Evolutionary conservation across 1,140 invertebrate species (phyloP).

Genomic region (Megathymus violae): DNA sequence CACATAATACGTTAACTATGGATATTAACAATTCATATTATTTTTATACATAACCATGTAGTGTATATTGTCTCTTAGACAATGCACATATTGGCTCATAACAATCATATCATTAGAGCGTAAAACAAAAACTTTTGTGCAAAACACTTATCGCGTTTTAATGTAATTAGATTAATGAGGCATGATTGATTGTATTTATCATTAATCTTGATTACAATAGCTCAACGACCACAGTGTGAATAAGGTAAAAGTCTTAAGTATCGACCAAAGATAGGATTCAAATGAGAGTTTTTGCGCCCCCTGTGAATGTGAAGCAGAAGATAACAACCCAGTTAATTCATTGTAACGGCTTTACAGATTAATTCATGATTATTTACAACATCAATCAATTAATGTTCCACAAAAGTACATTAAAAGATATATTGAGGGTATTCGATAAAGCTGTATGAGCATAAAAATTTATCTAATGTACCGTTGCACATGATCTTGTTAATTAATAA

Average conservation of each 20-base stretch:
- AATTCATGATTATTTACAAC: conserved; percentile 45
- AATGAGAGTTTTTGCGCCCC: conserved; percentile 40
- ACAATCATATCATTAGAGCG: conserved; percentile 17
- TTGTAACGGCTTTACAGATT: conserved; percentile 50
- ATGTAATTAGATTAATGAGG: conserved; percentile 41
- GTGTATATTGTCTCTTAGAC: conserved; percentile 21
- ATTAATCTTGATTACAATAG: conserved; percentile 37
- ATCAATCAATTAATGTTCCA: conserved; percentile 42
- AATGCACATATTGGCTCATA: conserved; percentile 11
- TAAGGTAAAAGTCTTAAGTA: conserved; percentile 28
- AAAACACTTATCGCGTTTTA: conserved; percentile 34
- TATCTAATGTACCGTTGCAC: conserved; percentile 23
- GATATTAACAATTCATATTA: conserved; percentile 9
- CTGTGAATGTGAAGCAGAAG: conserved; percentile 56
- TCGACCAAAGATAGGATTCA: conserved; percentile 23
- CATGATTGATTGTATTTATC: conserved; percentile 45
- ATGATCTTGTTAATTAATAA: conserved; percentile 7
- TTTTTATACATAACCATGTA: conserved; percentile 6
- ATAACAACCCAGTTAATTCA: conserved; percentile 46
- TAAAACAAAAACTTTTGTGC: conserved; percentile 32
- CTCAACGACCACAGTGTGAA: conserved; percentile 37
- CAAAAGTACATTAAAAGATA: conserved; percentile 23
- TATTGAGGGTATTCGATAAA: conserved; percentile 17
- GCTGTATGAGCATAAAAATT: conserved; percentile 6
- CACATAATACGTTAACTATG: too few species aligned